Evolutionary conservation across 2,113 vertebrate genomes (phyloP), one percentile per base, ranked within the genome.

Genomic region (Fukomys damarensis): DNA sequence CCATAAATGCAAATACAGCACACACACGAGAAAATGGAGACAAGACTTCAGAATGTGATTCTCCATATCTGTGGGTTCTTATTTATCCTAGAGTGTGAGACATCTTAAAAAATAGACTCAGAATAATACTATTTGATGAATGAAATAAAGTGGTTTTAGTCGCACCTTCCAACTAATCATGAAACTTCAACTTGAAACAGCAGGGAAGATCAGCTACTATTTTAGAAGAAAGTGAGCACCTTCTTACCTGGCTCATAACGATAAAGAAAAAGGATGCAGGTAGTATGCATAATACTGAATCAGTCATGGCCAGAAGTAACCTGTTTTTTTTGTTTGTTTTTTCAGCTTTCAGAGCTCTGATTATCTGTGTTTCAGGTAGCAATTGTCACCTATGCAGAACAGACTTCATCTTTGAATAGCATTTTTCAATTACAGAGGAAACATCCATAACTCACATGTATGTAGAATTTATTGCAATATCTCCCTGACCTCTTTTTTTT

Each of bases 1-100:
- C 90, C 96, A 96, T 79, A 97, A 89, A 70, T 96, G 94, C 92
- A 96, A 94, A 96, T 91, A 88, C 81, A 96, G 97, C 93, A 97
- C 84, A 94, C 65, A 35, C 30, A 52, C 68, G 88, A 77, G 38
- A 81, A 83, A 80, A 84, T 0, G 5, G 74, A 61, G 49, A 58
- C 11, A 72, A 94, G 77, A 46, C 14, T 41, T 91, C n/a, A 89
- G 77, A 59, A 79, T 66, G 16, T 19, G 46, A 90, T 70, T 68
- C 76, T 52, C 58, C 12, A 1, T 10, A 52, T 54, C 28, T 90
- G 61, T 35, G n/a, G 80, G 26, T 86, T 95, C 83, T 96, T 93
- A 90, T 49, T 90, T 56, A 65, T 59, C 28, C 70, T 77, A 32
- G 35, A 88, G 46, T 41, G 56, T 3, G 30, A 83, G 26, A 41